Conservation (phyloP, 2,113 vertebrate genomes). For the Cyanistes caeruleus region DNA sequence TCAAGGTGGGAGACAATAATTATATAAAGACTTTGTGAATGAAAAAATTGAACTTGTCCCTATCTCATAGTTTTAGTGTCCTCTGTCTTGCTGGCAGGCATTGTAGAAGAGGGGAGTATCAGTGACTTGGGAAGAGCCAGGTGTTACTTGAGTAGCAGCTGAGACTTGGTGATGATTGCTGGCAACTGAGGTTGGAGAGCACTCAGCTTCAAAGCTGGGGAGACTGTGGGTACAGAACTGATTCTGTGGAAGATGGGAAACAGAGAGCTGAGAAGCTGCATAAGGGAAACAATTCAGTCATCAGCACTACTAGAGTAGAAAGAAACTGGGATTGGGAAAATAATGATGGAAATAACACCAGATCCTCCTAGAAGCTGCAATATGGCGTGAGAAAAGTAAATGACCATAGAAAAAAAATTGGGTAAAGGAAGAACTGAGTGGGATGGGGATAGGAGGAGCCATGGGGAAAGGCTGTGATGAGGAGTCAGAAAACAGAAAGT, state of each 20-base stretch:
- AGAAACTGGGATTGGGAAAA: neutral
- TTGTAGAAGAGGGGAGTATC: neutral
- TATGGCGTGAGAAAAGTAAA: neutral
- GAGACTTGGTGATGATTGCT: neutral
- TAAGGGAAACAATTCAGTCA: neutral
- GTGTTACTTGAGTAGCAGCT: neutral
- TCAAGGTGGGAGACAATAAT: neutral
- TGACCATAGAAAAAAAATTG: neutral
- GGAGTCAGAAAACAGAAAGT: neutral
- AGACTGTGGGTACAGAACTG: neutral
- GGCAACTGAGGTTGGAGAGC: neutral
- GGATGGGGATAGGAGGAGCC: neutral
- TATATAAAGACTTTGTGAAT: neutral
- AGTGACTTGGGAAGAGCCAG: neutral
- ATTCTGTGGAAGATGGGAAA: neutral
- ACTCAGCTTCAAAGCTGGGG: neutral
- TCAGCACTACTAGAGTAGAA: neutral
- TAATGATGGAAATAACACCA: neutral
- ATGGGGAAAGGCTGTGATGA: neutral
- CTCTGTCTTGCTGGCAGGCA: neutral
- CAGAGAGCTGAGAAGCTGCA: neutral
- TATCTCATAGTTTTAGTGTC: neutral
- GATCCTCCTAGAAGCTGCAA: neutral
- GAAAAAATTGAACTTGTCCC: neutral
- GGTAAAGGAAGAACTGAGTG: neutral